A percentile compares a stretch with the other conserved stretches of the same genome.
These are phyloP conservation scores for Forbesichthys papilliferus DNA, from an alignment of 2,113 vertebrate species.

Conservation along the genomic window DNA sequence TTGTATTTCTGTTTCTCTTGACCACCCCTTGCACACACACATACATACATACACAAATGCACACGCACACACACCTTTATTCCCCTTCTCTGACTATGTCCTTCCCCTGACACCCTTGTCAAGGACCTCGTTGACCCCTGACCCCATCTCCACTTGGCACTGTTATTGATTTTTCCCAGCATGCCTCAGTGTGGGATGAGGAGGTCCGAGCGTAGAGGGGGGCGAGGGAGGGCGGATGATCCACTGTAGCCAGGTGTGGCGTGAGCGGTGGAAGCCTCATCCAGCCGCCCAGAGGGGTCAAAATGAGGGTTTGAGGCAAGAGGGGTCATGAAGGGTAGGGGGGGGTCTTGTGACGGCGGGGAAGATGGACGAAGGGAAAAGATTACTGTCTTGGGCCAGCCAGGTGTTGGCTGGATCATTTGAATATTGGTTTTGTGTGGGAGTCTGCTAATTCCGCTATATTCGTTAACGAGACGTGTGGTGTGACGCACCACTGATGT, in stretches of 20 bases:
- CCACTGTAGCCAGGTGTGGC: slow-evolving; percentile 69
- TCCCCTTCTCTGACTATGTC: slow-evolving; percentile 68
- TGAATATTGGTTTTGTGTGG: neutral
- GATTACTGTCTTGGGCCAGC: slow-evolving; percentile 14
- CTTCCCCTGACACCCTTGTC: slow-evolving; percentile 86
- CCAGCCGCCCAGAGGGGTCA: slow-evolving; percentile 62
- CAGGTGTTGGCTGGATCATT: neutral
- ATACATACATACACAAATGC: neutral
- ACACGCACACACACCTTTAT: slow-evolving; percentile 31
- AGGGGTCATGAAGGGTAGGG: slow-evolving; percentile 57
- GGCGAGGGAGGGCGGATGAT: slow-evolving; percentile 68
- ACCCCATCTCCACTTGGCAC: slow-evolving; percentile 80
- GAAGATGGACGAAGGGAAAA: slow-evolving; percentile 49
- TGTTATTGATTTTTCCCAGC: slow-evolving; percentile 82
- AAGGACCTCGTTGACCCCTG: slow-evolving; percentile 89
- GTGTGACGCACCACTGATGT: neutral
- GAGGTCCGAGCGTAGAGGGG: slow-evolving; percentile 61
- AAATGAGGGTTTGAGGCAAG: slow-evolving; percentile 66
- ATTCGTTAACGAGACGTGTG: neutral
- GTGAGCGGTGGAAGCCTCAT: slow-evolving; percentile 68
- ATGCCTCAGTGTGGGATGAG: slow-evolving; percentile 81
- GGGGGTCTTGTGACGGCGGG: slow-evolving; percentile 44
- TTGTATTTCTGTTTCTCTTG: slow-evolving; percentile 61
- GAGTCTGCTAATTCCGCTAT: neutral
- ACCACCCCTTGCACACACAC: slow-evolving; percentile 50